Conservation (phyloP, 1,140 invertebrate genomes). For the Drosophila eugracilis region DNA sequence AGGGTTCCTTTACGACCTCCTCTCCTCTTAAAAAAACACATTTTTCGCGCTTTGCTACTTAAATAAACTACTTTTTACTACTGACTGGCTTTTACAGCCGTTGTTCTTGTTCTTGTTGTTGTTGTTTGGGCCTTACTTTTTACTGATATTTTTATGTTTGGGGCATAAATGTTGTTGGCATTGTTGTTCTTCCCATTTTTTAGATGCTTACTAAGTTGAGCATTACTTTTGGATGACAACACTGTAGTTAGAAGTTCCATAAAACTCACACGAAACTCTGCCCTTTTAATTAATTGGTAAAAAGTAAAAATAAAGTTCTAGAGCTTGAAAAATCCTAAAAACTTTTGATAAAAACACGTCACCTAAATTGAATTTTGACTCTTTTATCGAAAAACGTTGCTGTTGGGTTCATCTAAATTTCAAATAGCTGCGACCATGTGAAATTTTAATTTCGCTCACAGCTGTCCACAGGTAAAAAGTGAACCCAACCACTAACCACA, state of each 20-base stretch:
- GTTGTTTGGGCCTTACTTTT: constrained; percentile 27
- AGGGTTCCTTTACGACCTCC: constrained; percentile 53
- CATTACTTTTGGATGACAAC: constrained; percentile 26
- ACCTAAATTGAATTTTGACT: neutral
- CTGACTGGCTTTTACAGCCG: constrained; percentile 41
- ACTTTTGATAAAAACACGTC: neutral
- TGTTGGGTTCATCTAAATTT: neutral
- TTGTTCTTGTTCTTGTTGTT: constrained; percentile 43
- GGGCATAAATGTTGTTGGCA: constrained; percentile 63
- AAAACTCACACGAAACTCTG: too few species aligned
- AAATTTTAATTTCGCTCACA: constrained; percentile 1
- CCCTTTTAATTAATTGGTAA: neutral
- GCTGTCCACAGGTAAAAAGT: constrained; percentile 6
- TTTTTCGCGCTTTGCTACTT: constrained; percentile 67
- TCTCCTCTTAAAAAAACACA: constrained; percentile 47
- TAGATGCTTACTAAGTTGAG: constrained; percentile 36
- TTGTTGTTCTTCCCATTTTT: constrained; percentile 5
- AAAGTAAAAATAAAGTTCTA: neutral
- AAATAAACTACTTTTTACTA: constrained; percentile 78
- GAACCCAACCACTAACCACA: constrained; percentile 2
- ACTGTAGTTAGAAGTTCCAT: too few species aligned
- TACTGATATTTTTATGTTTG: constrained; percentile 57
- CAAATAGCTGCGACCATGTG: neutral
- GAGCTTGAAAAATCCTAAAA: neutral
- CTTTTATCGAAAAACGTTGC: neutral